Base-by-base conservation (phyloP, 30 jellyfish, hydroid and myxozoan species). In the Hydractinia symbiolongicarpus region DNA sequence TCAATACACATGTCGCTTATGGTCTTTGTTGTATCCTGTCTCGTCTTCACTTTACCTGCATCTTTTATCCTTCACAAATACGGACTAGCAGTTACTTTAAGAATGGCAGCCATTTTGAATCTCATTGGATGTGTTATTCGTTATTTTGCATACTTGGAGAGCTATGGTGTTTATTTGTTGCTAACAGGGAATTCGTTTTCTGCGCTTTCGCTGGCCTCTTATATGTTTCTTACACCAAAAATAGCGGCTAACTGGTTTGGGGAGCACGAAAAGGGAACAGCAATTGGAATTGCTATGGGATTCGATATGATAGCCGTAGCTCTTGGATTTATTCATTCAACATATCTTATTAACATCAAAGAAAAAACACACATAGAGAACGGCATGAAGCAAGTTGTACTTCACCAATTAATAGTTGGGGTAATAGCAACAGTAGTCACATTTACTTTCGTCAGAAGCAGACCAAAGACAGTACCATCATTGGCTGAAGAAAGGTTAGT, bases 181-280 rank as follows among this genome's bases (percentile, higher is more conserved):
- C 81, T 89, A 7, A 61, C 56, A 19, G 85, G 85, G 60, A 77
- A 60, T 61, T 16, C 60, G 5, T 55, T 77, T 77, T 77, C 89
- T 53, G 97, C 89, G 15, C 61, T 79, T 54, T 73, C 97, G 44
- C 82, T 88, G 21, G 86, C 95, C 17, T 81, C 94, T 60, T 82
- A 53, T 55, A 62, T 89, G 68, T 85, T 86, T 64, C 85, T 85
- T 61, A 93, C 97, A 3, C 70, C 96, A 62, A 90, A 82, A 78
- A 52, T 90, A 8, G 97, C 97, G 7, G 90, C 85, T 8, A 87
- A 81, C 64, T 90, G 97, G 97, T 90, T 90, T 77, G 90, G 88
- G 14, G 86, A 77, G 73, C 76, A 82, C 7, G 97, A 90, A 56
- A 57, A 85, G 21, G 97, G 96, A 15, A 77, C 79, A 9, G 94